Evolutionary conservation across 37 sponge, comb jelly and placozoan species (phyloP), one percentile per base, ranked within the genome.

Genomic region (Spongilla lacustris): DNA sequence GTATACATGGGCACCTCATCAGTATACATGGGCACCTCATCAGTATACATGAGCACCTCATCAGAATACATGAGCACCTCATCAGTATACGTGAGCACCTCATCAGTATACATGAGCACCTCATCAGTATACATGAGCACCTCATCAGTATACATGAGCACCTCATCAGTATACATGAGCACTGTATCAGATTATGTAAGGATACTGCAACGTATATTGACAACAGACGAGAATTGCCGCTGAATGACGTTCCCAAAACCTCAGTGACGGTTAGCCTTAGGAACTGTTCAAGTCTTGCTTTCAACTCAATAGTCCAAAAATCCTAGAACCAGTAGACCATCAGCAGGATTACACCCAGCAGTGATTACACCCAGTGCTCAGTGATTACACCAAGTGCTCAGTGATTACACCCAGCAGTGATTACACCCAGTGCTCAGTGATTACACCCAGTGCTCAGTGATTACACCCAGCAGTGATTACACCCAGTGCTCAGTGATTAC

Each of bases 261-360:
- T 71, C 75, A 17, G 77, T 71, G 25, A 89, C 79, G 28, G 49
- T 25, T 32, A 71, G 35, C 79, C 74, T 70, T 69, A 86, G 84
- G 36, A 88, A 93, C 36, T 89, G 86, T 2, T 73, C 67, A 31
- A 93, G 68, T 58, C 87, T 81, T 32, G 86, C 49, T 13, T 58
- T 69, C 68, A 93, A 34, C 41, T 93, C 93, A 10, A 34, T 58
- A 21, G 50, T 86, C 93, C 93, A 93, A 0, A 86, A 68, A 0
- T 89, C 86, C 93, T 93, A n/a, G 66, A 0, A 28, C 29, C 0
- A 46, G 21, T 31, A 72, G 37, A 72, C 75, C 8, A 32, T n/a
- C 28, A 11, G 25, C n/a, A n/a, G n/a, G n/a, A n/a, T n/a, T n/a
- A n/a, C n/a, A n/a, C n/a, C n/a, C n/a, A n/a, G n/a, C n/a, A n/a